These are phyloP conservation scores for Vollenhovia emeryi DNA, from an alignment of 1,140 invertebrate genomes.

Conservation along the genomic window DNA sequence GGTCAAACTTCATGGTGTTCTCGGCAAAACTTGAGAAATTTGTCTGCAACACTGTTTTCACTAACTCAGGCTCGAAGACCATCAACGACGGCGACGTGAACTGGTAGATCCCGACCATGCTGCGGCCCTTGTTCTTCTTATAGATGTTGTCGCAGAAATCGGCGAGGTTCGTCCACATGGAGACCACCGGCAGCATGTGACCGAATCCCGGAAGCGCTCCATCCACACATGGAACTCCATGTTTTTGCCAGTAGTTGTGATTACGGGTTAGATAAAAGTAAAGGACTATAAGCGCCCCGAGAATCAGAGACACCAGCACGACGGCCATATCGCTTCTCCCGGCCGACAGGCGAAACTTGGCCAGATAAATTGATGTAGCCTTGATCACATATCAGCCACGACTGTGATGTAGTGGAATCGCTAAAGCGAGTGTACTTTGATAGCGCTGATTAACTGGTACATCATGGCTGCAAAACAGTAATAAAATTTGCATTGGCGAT, in stretches of 20 bases:
- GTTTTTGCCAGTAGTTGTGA: slow-evolving; percentile 81
- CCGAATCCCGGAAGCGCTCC: slow-evolving; percentile 71
- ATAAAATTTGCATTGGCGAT: not conserved
- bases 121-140: slow-evolving; percentile 24
- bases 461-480: not conserved
- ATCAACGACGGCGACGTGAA: slow-evolving; percentile 70
- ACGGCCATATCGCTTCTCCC: slow-evolving; percentile 69
- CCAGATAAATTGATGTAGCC: not conserved
- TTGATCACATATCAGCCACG: not conserved
- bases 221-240: slow-evolving; percentile 79
- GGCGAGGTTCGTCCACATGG: slow-evolving; percentile 42
- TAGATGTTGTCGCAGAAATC: slow-evolving; percentile 66
- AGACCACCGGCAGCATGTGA: slow-evolving; percentile 65
- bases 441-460: not conserved
- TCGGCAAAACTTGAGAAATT: slow-evolving; percentile 74
- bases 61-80: slow-evolving; percentile 76
- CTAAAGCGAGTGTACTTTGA: not conserved
- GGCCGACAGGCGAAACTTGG: not conserved
- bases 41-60: slow-evolving; percentile 75
- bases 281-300: not conserved
- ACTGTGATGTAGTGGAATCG: not conserved
- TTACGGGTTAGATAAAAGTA: slow-evolving; percentile 30
- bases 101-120: slow-evolving; percentile 75
- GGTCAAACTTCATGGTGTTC: slow-evolving; percentile 22
- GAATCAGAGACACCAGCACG: not conserved